Percentiles rank a stretch among this genome's conserved stretches.
phyloP scores from a whole-genome alignment of 1,140 invertebrate genomes.

The Papilio polytes region DNA sequence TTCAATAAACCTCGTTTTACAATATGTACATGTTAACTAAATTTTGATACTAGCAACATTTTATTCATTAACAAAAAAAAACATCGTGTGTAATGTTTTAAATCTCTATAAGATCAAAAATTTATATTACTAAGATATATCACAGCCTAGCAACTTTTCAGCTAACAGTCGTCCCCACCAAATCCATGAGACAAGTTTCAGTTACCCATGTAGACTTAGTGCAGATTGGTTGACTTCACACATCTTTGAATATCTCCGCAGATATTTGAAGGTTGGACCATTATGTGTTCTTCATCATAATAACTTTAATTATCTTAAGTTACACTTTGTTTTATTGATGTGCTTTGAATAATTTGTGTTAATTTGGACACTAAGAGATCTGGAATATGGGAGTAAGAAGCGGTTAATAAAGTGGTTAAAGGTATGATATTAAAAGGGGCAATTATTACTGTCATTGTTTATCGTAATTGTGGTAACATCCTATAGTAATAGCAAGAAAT shows the following conservation, averaged over 20 bases:
- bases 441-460: neutral
- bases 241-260: no score
- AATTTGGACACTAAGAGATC: neutral
- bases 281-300: no score
- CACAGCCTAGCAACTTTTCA: no score
- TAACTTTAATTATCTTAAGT: neutral
- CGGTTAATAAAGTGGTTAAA: neutral
- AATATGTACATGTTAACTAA: neutral
- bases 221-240: no score
- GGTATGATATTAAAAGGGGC: neutral
- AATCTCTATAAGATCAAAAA: no score
- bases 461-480: neutral
- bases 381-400: neutral
- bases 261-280: neutral
- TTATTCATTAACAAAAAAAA: neutral
- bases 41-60: neutral
- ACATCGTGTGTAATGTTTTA: no score
- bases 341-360: neutral
- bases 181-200: no score
- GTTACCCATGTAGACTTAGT: no score
- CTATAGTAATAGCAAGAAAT: neutral
- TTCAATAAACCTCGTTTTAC: neutral
- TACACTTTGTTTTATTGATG: neutral
- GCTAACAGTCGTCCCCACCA: no score
- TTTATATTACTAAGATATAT: no score